Conservation (phyloP, 92 coral and sea anemone genomes). For the Palythoa caribaeorum region DNA sequence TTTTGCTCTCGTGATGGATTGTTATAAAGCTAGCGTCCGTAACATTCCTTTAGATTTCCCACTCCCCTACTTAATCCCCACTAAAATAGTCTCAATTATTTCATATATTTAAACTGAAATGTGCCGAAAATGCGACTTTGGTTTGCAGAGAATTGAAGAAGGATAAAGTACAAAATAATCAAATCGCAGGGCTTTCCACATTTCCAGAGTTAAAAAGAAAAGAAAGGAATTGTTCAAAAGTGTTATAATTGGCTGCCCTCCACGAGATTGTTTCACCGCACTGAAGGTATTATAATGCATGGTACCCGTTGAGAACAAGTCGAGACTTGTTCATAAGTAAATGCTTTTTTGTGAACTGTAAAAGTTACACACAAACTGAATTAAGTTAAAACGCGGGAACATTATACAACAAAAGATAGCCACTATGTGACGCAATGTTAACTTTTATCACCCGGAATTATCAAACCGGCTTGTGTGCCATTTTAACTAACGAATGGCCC, state of each 20-base stretch:
- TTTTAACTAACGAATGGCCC: slow-evolving; percentile 27
- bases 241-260: background rate
- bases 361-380: background rate
- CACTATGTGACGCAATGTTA: background rate
- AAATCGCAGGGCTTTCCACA: background rate
- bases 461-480: background rate
- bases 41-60: slow-evolving; percentile 4
- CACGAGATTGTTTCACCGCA: background rate
- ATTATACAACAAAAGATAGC: background rate
- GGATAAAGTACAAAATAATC: background rate
- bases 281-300: background rate
- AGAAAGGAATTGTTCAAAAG: slow-evolving; percentile 29
- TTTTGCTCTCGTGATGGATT: background rate
- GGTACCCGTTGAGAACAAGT: slow-evolving; percentile 33
- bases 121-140: background rate
- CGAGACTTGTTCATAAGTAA: background rate
- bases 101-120: too few species aligned
- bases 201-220: too few species aligned
- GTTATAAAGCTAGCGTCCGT: background rate
- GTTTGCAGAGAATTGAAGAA: background rate
- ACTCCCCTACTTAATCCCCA: too few species aligned
- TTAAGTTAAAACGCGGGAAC: too few species aligned
- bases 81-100: background rate
- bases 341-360: background rate
- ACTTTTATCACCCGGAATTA: background rate